A percentile compares a stretch with the other conserved stretches of the same genome.
Evolutionary conservation across 2,888 invertebrate species (phyloP).

Genomic region (Caenorhabditis angaria): DNA sequence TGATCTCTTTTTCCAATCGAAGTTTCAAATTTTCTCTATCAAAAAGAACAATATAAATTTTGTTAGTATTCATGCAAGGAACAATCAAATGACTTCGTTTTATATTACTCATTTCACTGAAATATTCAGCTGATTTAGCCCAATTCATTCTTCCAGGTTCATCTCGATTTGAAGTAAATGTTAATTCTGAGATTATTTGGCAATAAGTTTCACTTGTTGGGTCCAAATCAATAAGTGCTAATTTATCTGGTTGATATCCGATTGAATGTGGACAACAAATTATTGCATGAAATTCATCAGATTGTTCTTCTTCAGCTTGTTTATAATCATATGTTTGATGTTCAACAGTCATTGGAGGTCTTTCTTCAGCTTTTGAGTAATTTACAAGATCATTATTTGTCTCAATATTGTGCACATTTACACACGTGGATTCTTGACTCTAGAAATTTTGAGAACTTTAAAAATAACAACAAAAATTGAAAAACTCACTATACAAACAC

Average conservation of each 20-base stretch:
- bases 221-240: conserved; percentile 46
- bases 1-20: conserved; percentile 42
- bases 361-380: conserved; percentile 32
- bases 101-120: conserved; percentile 46
- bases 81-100: conserved; percentile 83
- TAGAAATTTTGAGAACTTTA: conserved; percentile 7
- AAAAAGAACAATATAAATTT: conserved; percentile 84
- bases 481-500: conserved; percentile 36
- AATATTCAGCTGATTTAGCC: conserved; percentile 47
- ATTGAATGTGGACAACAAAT: conserved; percentile 43
- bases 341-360: conserved; percentile 43
- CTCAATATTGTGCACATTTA: conserved; percentile 21
- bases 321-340: conserved; percentile 42
- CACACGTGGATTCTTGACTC: conserved; percentile 26
- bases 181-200: conserved; percentile 31
- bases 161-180: conserved; percentile 40
- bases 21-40: conserved; percentile 26
- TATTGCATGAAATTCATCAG: conserved; percentile 29
- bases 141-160: conserved; percentile 58
- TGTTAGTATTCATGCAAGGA: conserved; percentile 83
- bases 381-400: conserved; percentile 26
- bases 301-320: conserved; percentile 30
- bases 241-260: conserved; percentile 31
- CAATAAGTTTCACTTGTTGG: conserved; percentile 37
- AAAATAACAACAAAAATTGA: neutral